A percentile compares a stretch with the other conserved stretches of the same genome.
Conservation (phyloP, 2,113 vertebrate genomes). For the Podiceps cristatus region DNA sequence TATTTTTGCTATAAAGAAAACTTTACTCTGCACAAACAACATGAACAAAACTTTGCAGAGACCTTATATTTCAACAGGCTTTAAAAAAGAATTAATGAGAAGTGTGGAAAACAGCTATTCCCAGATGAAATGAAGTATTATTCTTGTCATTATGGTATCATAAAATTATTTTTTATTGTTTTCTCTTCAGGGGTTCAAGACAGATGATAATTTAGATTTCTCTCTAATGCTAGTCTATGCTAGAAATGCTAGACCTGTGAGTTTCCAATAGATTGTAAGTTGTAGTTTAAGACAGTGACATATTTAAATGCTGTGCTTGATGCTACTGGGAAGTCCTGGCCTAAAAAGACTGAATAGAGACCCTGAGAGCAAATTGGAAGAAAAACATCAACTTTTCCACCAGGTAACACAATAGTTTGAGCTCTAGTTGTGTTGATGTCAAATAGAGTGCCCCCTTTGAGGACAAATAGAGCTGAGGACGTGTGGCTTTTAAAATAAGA, state of each 20-base stretch:
- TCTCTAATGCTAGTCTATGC: background rate
- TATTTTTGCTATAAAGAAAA: slow-evolving; percentile 22
- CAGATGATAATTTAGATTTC: slow-evolving; percentile 61
- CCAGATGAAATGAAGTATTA: slow-evolving; percentile 35
- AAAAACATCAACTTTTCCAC: background rate
- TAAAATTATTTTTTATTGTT: slow-evolving; percentile 65
- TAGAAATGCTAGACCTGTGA: background rate
- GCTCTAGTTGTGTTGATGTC: background rate
- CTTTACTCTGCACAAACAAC: slow-evolving; percentile 63
- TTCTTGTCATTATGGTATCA: slow-evolving; percentile 51
- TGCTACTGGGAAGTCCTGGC: slow-evolving; percentile 3
- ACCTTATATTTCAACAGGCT: slow-evolving; percentile 8
- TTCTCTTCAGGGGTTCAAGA: slow-evolving; percentile 34
- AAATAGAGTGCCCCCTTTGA: background rate
- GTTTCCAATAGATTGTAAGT: slow-evolving; percentile 15
- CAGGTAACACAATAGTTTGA: background rate
- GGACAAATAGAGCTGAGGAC: background rate
- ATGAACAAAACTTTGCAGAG: slow-evolving; percentile 33
- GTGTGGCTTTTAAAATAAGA: background rate
- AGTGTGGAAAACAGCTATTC: slow-evolving; percentile 36
- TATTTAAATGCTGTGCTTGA: slow-evolving; percentile 21
- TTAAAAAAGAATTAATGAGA: slow-evolving; percentile 39
- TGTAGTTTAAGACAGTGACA: slow-evolving; percentile 19
- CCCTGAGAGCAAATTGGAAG: background rate
- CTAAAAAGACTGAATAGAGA: background rate